Base-by-base conservation (phyloP, 2,113 vertebrate species). In the Cebus imitator region DNA sequence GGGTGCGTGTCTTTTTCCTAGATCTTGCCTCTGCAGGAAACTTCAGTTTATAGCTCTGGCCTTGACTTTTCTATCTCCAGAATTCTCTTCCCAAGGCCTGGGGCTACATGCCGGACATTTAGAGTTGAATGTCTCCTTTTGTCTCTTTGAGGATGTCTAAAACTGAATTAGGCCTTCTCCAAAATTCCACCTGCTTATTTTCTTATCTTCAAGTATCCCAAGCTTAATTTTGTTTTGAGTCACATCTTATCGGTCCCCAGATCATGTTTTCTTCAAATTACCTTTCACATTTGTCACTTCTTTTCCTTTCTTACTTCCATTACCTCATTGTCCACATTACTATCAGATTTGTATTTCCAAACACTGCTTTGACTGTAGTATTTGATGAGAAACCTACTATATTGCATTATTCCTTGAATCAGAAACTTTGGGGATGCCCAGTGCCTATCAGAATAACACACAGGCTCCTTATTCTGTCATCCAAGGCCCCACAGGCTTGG, bases 11-110 rank as follows among this genome's bases (percentile, higher is more conserved):
- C 32, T 27, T n/a, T 10, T 73, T 43, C 27, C 37, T 35, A 25
- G 68, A 27, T 50, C 80, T 87, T 30, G 35, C 64, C 73, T 91
- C 23, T 72, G 37, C 40, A 87, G 45, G 30, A 79, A 84, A 43
- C 82, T 17, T 30, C 6, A 37, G 40, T 50, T 76, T 82, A 27
- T 12, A 91, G 72, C 50, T 93, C 83, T 66, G 68, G 50, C 86
- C 82, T 87, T 52, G 64, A 27, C 95, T 86, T 94, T 79, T 48
- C 48, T 83, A 66, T 81, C 87, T 91, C 10, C 52, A 87, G 89
- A 90, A 25, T 61, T 70, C 55, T 55, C 0, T 9, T 90, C 78
- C 81, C 85, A 52, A 68, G 68, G 45, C 81, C 68, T 23, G 45
- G 20, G 52, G n/a, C 90, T 66, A 61, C 40, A 68, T 58, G 37